phyloP scores from a whole-genome alignment of 2,888 invertebrate genomes.

The Drosophila quinaria region DNA sequence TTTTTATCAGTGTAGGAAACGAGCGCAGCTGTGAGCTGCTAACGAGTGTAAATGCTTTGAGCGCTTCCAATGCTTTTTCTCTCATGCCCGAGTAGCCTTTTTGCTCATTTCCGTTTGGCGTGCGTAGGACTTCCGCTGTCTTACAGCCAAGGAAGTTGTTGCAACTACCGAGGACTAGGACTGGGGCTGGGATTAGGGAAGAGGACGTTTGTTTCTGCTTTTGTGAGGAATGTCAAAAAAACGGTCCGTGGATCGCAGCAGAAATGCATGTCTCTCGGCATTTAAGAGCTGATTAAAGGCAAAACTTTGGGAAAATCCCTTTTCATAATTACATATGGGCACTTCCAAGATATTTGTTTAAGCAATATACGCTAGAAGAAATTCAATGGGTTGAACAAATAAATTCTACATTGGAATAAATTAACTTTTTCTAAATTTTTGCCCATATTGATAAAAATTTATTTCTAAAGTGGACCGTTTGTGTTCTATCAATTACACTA shows the following conservation, averaged over 20 bases:
- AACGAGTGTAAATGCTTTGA: conserved; percentile 28
- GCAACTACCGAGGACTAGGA: conserved; percentile 31
- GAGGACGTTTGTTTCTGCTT: conserved; percentile 9
- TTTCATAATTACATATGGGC: too few relatives aligned
- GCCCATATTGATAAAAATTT: too few relatives aligned
- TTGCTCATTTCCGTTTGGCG: conserved; percentile 68
- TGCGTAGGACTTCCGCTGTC: conserved; percentile 62
- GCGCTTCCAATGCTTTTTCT: conserved; percentile 18
- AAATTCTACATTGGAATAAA: too few relatives aligned
- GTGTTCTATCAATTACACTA: too few relatives aligned
- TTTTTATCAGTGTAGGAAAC: neutral
- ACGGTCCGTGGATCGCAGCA: conserved; percentile 39
- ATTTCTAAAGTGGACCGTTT: too few relatives aligned
- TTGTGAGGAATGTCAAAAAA: conserved; percentile 15
- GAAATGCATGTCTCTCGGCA: conserved; percentile 10
- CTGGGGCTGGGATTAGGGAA: neutral
- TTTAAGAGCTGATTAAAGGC: conserved; percentile 9
- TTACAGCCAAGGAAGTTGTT: conserved; percentile 71
- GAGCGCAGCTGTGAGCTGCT: neutral
- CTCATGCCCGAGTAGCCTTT: conserved; percentile 32
- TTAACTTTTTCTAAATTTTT: too few relatives aligned
- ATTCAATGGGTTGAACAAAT: too few relatives aligned
- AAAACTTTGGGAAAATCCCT: too few relatives aligned
- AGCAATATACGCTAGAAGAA: too few relatives aligned
- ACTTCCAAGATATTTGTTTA: too few relatives aligned